Base-by-base conservation (phyloP, 1,140 invertebrate genomes). In the Liolophura sinensis region DNA sequence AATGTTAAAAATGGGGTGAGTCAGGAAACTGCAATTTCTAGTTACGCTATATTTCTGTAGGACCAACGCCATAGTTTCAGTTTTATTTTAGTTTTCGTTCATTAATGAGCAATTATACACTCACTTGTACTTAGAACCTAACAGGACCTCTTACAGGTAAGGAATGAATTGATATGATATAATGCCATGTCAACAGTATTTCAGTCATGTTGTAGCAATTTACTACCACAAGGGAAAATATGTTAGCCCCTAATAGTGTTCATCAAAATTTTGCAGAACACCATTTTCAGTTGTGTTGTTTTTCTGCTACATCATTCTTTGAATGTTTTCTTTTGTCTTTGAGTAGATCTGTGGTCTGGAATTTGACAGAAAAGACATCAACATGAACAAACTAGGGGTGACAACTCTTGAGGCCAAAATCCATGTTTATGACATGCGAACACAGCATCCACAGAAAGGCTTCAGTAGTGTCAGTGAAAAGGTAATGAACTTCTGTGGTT, bases 321-420 rank as follows among this genome's bases (percentile, higher is more conserved):
- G 20, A 48, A 52, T 70, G 14, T 68, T 16, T 58, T 20, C 57
- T 58, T 20, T 31, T 60, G n/a, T 54, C 51, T 66, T 67, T 62
- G 73, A 60, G 9, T 73, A 92, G 91, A 89, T 97, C 11, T 97
- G 95, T 76, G 88, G 88, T 61, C 56, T 95, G 16, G 93, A 98
- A 83, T 98, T 98, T 86, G 96, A 98, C 83, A 86, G 96, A 31
- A 93, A 92, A 79, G 94, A 97, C 79, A 97, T 97, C 73, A 86
- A 89, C 65, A 97, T 97, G 94, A 98, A 98, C 78, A 98, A 98
- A 86, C 80, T 98, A 60, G 91, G 94, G 1, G 94, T 90, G 0
- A 95, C 95, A 7, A 95, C 94, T 0, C 84, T 98, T n/a, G 95
- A 98, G 82, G 92, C 93, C 0, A 96, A 94, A 73, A 91, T 97